phyloP scores from a whole-genome alignment of 2,888 invertebrate genomes.

The Drosophila neoperkinsi region DNA sequence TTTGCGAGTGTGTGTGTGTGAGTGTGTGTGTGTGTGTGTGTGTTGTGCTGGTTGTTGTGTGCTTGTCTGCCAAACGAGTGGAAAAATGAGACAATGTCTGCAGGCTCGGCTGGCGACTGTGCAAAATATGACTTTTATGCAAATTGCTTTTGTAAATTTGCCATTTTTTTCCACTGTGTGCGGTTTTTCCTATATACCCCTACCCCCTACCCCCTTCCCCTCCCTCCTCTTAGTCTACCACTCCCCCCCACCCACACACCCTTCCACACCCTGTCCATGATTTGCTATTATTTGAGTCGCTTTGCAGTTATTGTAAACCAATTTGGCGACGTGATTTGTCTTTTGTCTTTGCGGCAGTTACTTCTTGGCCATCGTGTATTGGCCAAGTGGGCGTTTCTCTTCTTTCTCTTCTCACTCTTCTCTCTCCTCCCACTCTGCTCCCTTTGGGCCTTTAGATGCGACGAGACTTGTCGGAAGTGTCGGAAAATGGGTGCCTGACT shows the following conservation, averaged over 20 bases:
- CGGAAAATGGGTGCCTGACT: constrained; percentile 30
- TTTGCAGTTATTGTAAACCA: constrained; percentile 74
- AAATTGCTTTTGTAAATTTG: constrained; percentile 75
- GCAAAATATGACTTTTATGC: constrained; percentile 78
- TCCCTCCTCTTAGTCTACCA: not conserved
- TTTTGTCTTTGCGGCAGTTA: constrained; percentile 47
- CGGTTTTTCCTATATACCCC: constrained; percentile 31
- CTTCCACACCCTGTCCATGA: accelerated
- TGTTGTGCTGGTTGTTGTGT: constrained; percentile 12
- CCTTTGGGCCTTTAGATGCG: constrained; percentile 20
- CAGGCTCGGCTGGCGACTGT: constrained; percentile 59
- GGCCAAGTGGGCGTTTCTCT: constrained; percentile 53
- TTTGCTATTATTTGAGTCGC: constrained; percentile 49
- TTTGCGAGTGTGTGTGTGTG: constrained; percentile 1
- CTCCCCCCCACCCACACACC: too few species aligned
- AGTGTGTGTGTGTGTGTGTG: not conserved
- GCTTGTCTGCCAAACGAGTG: constrained; percentile 37
- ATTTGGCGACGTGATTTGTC: constrained; percentile 75
- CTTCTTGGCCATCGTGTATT: constrained; percentile 50
- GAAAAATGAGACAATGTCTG: constrained; percentile 54
- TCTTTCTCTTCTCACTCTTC: not conserved
- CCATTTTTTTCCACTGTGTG: constrained; percentile 35
- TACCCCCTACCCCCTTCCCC: too few species aligned
- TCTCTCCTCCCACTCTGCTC: not conserved
- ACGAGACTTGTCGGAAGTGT: constrained; percentile 48